These are phyloP conservation scores for Indicator maculatus DNA, from an alignment of 2,113 vertebrate genomes.

Conservation along the genomic window DNA sequence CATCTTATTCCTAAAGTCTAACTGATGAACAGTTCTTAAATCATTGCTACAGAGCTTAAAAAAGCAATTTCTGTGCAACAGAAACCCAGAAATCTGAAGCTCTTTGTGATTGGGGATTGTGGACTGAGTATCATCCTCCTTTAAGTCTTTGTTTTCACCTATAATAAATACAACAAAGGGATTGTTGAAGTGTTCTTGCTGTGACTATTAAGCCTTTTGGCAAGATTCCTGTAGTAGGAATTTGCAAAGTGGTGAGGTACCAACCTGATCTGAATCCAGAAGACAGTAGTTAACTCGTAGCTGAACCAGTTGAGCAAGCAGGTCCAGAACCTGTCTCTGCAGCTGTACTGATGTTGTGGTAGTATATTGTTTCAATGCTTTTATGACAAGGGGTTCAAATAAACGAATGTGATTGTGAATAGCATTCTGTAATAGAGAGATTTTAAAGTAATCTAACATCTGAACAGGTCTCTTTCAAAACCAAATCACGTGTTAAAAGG, in stretches of 20 bases:
- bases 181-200: background rate
- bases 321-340: constrained; percentile 93
- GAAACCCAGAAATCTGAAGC: background rate
- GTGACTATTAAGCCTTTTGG: background rate
- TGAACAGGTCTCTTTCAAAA: constrained; percentile 17
- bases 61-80: background rate
- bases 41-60: background rate
- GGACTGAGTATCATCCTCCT: background rate
- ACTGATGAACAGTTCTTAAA: background rate
- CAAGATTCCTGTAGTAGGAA: background rate
- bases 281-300: constrained; percentile 97
- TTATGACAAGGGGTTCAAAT: constrained; percentile 97
- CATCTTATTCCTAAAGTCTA: background rate
- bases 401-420: constrained; percentile 97
- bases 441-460: constrained; percentile 54
- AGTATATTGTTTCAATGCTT: constrained; percentile 97
- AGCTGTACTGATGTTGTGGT: constrained; percentile 95
- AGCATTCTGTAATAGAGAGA: constrained; percentile 82
- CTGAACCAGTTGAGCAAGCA: constrained; percentile 95
- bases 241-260: background rate
- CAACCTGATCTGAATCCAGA: constrained; percentile 94
- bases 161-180: background rate
- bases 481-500: background rate
- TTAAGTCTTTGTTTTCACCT: background rate
- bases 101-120: background rate